A percentile compares a stretch with the other conserved stretches of the same genome.
phyloP scores from a whole-genome alignment of 2,797 vertebrate species.

The Gobio occitaniae region DNA sequence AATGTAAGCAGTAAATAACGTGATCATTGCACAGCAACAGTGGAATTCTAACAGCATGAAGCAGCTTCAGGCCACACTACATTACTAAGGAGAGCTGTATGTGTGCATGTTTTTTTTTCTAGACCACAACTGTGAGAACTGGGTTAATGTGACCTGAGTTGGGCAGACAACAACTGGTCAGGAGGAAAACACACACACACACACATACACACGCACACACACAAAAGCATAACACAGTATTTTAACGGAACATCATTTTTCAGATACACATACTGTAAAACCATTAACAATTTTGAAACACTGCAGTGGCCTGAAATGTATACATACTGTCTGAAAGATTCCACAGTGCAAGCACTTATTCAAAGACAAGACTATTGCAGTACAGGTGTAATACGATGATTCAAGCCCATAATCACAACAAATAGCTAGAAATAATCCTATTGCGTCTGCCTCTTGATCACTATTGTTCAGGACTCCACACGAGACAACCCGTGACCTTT shows the following conservation, averaged over 20 bases:
- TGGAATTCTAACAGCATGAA: constrained; percentile 68
- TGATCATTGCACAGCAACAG: constrained; percentile 52
- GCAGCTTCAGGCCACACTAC: constrained; percentile 66
- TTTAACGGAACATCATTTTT: not conserved
- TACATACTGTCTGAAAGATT: not conserved
- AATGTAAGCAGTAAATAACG: constrained; percentile 78
- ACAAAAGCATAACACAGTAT: constrained; percentile 24
- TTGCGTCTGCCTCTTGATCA: constrained; percentile 20
- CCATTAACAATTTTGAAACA: too few species aligned
- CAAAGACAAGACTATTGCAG: not conserved
- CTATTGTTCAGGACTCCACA: constrained; percentile 36
- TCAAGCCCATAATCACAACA: not conserved
- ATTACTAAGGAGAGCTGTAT: constrained; percentile 57
- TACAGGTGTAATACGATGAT: not conserved
- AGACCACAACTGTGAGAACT: constrained; percentile 72
- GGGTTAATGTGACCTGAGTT: constrained; percentile 77
- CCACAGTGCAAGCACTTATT: not conserved
- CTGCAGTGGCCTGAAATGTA: not conserved
- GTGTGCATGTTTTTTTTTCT: constrained; percentile 46
- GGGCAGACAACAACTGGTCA: constrained; percentile 66
- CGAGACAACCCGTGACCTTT: constrained; percentile 50
- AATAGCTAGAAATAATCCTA: constrained; percentile 24
- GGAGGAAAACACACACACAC: constrained; percentile 39
- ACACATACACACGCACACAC: constrained; percentile 7
- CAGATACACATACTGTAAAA: not conserved